phyloP scores from a whole-genome alignment of 2,113 vertebrate genomes.

The Strix uralensis region DNA sequence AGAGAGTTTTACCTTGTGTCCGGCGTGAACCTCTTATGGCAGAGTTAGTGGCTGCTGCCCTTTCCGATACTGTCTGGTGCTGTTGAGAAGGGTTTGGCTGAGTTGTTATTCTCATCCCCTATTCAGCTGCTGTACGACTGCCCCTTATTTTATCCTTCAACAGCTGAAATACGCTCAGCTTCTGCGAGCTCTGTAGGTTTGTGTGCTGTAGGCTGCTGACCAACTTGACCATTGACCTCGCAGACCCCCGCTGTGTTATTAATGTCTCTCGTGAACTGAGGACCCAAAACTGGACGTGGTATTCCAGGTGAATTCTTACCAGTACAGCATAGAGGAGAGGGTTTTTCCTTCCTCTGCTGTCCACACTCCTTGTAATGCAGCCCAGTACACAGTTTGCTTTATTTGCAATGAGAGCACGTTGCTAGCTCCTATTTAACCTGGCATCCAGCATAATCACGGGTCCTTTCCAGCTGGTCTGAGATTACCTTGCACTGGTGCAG shows the following conservation, averaged over 20 bases:
- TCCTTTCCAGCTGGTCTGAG: neutral
- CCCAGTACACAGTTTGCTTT: neutral
- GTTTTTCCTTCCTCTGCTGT: neutral
- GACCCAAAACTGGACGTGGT: neutral
- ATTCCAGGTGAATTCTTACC: neutral
- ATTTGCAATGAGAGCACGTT: neutral
- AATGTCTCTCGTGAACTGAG: neutral
- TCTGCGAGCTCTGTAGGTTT: neutral
- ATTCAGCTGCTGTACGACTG: neutral
- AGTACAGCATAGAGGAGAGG: neutral
- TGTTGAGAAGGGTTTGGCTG: neutral
- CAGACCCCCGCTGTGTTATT: neutral
- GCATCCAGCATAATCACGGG: neutral
- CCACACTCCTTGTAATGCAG: neutral
- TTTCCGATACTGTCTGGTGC: neutral
- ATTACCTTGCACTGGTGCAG: neutral
- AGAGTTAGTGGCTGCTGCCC: neutral
- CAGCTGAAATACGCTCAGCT: neutral
- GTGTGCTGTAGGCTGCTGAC: neutral
- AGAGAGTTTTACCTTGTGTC: neutral
- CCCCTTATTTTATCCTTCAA: neutral
- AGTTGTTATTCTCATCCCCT: neutral
- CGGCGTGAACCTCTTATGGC: accelerated
- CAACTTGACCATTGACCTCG: neutral
- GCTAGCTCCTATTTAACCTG: neutral